Base-by-base conservation (phyloP, 2,113 vertebrate species). In the Atlantisia rogersi region DNA sequence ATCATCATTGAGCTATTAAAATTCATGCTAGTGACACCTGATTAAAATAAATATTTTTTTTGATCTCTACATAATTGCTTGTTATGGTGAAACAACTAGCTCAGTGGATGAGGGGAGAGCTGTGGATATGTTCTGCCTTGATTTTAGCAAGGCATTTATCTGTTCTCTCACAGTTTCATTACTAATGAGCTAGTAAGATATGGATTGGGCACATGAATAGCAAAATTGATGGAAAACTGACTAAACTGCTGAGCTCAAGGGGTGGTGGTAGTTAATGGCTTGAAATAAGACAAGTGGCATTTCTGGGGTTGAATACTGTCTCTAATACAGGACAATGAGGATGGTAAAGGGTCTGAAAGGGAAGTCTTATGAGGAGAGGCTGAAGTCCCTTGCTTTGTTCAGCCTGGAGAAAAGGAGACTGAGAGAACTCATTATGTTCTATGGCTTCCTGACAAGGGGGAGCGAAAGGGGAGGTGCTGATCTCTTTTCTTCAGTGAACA, bases 11-110 rank as follows among this genome's bases (percentile, higher is more conserved):
- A 88, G 46, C 90, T 59, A 94, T 95, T 95, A 95, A 95, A 96
- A 95, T 91, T 96, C 70, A 93, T 80, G 42, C 31, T 73, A 73
- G 67, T 92, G 89, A 82, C 74, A 95, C 63, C 79, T 96, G 95
- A 93, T 82, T 95, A 86, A 94, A 95, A 93, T 76, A 93, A 88
- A 93, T 79, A 91, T 82, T 91, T 95, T 95, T 95, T 92, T 94
- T 91, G 19, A 85, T 96, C 22, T 60, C 39, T 64, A 71, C 22
- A 62, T 64, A 91, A 93, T 86, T 94, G 60, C 44, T 35, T 91
- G 77, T 37, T 84, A 71, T 40, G 7, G 58, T 85, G 65, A 82
- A 79, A 82, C 62, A 84, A 21, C 22, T 44, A 64, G 21, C 32
- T 75, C 4, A 14, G 19, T 92, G 25, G 6, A 64, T 63, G 58